Base-by-base conservation (phyloP, 2,797 vertebrate species). In the Mastacembelus armatus region DNA sequence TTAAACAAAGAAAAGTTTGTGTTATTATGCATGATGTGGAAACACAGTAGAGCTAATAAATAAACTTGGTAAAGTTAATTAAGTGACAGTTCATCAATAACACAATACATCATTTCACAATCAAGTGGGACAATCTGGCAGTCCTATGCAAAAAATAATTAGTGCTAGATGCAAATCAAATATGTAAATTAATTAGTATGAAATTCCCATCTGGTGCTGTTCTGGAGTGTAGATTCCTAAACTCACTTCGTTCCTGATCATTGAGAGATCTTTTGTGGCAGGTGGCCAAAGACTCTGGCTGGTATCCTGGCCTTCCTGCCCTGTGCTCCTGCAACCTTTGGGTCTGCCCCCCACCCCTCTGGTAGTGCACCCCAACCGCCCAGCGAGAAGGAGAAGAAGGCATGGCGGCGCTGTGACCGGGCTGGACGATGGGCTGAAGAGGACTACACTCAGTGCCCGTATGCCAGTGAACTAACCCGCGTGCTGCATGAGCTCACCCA, bases 281-380 rank as follows among this genome's bases (percentile, higher is more conserved):
- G 96, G 85, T 98, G 96, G 96, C 94, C 96, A 50, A 96, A 94
- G 87, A 98, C 95, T 32, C 80, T 96, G 69, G 95, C 95, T 0
- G 95, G 96, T n/a, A 90, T 96, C 74, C 91, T 94, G 39, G 93
- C 93, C 72, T 95, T 95, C 81, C 91, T 94, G 39, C 91, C 94
- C 6, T 98, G 96, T 39, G 86, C 91, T 10, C 90, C 92, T 1
- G 85, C 93, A 54, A 83, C 93, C 15, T 92, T 92, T 64, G 92
- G 86, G 80, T 88, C 94, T 0, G 66, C 86, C 66, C 79, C 91
- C 27, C 86, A 90, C 76, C 84, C 74, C 40, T 83, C 82, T 1
- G 81, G 82, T 70, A 74, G 35, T 0, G 19, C 55, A 11, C 33
- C 66, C 18, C 75, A 54, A 40, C 50, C 38, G 18, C 51, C 76